phyloP scores from a whole-genome alignment of 2,888 invertebrate species.

The Ectemnius lituratus region DNA sequence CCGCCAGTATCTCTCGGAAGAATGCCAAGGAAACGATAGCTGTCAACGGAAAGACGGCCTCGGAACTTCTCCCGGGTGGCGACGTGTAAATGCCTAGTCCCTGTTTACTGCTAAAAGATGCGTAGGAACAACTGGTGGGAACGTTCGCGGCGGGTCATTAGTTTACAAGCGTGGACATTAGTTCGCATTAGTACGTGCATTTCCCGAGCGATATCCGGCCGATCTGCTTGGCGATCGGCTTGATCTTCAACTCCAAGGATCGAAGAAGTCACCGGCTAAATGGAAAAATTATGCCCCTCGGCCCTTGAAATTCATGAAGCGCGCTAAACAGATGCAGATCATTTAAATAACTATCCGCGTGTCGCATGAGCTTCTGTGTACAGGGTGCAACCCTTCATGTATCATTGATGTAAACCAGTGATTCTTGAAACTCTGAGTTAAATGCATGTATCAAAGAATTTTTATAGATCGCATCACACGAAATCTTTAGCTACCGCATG shows the following conservation, averaged over 20 bases:
- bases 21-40: constrained; percentile 46
- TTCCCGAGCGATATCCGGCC: constrained; percentile 53
- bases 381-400: too few relatives aligned
- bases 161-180: constrained; percentile 59
- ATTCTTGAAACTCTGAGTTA: too few relatives aligned
- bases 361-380: background rate
- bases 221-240: constrained; percentile 32
- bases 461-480: too few relatives aligned
- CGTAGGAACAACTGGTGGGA: constrained; percentile 25
- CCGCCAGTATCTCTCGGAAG: constrained; percentile 47
- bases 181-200: constrained; percentile 59
- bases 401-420: too few relatives aligned
- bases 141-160: constrained; percentile 51
- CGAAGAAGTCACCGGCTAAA: constrained; percentile 36
- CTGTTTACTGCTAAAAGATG: constrained; percentile 41
- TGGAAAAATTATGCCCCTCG: constrained; percentile 60
- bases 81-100: constrained; percentile 31
- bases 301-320: constrained; percentile 48
- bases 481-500: too few relatives aligned
- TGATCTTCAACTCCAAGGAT: constrained; percentile 6
- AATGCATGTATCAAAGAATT: too few relatives aligned
- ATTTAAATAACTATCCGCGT: background rate
- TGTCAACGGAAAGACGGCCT: constrained; percentile 16
- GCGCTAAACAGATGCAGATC: constrained; percentile 42
- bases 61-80: constrained; percentile 23